Evolutionary conservation across 2,888 invertebrate species (phyloP).

Genomic region (Saturnia japonica): DNA sequence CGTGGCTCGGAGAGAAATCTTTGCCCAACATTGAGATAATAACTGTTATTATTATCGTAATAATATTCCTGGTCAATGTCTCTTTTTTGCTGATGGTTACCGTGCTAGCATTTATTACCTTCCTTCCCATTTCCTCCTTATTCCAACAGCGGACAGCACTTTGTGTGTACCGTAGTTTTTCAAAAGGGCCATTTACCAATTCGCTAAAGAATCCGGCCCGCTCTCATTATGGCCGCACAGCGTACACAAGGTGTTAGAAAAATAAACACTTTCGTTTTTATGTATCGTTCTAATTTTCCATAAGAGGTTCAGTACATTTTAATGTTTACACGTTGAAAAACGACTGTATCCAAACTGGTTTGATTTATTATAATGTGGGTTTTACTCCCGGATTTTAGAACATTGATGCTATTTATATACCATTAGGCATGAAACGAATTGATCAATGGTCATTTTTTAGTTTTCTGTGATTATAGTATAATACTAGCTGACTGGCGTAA

Average conservation of each 20-base stretch:
- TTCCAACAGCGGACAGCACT: neutral
- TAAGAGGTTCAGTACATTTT: constrained; percentile 32
- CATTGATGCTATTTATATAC: neutral
- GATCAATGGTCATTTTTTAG: neutral
- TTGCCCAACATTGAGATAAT: too few relatives aligned
- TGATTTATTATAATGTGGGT: constrained; percentile 9
- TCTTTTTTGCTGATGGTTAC: neutral
- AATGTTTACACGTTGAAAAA: constrained; percentile 4
- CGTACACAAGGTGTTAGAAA: constrained; percentile 39
- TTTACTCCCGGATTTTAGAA: constrained; percentile 1
- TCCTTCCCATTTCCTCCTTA: neutral
- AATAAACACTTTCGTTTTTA: constrained; percentile 57
- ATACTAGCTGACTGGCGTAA: too few relatives aligned
- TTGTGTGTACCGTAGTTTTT: neutral
- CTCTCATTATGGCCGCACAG: constrained; percentile 36
- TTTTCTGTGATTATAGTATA: neutral
- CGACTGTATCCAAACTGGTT: constrained; percentile 6
- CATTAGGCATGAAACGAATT: neutral
- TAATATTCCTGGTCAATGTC: neutral
- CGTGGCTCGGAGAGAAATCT: too few relatives aligned
- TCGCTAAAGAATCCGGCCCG: constrained; percentile 31
- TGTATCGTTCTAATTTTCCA: constrained; percentile 42
- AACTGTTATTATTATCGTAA: neutral
- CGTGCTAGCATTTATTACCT: neutral
- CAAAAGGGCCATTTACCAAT: constrained; percentile 1